These are phyloP conservation scores for Microcebus ravelobensis DNA, from an alignment of 2,113 vertebrate species.

Conservation along the genomic window DNA sequence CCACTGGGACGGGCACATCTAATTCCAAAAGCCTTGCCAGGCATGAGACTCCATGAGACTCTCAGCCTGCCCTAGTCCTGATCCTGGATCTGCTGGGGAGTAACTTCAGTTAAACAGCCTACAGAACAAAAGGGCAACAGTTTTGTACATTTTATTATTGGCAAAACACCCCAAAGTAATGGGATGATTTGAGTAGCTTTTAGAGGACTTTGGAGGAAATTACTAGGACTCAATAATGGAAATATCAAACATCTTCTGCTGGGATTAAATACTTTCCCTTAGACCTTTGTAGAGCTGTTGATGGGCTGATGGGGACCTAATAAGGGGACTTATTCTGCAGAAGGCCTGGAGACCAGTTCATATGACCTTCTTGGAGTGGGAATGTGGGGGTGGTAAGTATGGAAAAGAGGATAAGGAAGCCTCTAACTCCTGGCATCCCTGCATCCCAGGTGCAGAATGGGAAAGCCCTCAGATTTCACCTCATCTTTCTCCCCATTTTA, in stretches of 20 bases:
- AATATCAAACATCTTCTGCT: slow-evolving; percentile 58
- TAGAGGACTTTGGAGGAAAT: slow-evolving; percentile 69
- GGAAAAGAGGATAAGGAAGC: not conserved
- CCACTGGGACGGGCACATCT: not conserved
- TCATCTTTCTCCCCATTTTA: not conserved
- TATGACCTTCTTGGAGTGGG: not conserved
- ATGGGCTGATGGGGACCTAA: not conserved
- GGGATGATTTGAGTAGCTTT: slow-evolving; percentile 69
- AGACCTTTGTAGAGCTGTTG: slow-evolving; percentile 61
- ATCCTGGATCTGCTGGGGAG: not conserved
- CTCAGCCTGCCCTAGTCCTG: not conserved
- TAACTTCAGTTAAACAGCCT: not conserved
- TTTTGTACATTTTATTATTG: slow-evolving; percentile 56
- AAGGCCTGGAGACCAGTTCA: not conserved
- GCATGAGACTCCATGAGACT: not conserved
- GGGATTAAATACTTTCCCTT: slow-evolving; percentile 72
- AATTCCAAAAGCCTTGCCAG: not conserved
- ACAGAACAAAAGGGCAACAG: not conserved
- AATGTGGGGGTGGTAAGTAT: not conserved
- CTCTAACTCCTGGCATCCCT: not conserved
- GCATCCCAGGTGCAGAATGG: not conserved
- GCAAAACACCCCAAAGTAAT: slow-evolving; percentile 66
- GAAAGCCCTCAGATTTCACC: not conserved
- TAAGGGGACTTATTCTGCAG: not conserved
- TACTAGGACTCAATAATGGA: slow-evolving; percentile 66